Conservation (phyloP, 35 echinoderm and acorn worm genomes). For the Anneissia japonica region DNA sequence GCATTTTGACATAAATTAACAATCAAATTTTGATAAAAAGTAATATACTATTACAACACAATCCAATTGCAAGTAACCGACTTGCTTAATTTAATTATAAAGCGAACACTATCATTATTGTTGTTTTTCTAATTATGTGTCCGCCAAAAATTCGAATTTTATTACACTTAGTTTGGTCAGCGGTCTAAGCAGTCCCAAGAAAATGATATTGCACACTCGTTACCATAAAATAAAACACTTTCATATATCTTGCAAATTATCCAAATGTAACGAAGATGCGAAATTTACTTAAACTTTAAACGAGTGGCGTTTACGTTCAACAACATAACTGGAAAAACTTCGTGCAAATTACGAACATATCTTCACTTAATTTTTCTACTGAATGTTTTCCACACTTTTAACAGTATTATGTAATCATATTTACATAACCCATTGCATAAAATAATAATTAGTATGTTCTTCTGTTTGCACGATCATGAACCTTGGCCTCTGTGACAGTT, state of each 20-base stretch:
- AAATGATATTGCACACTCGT: not conserved
- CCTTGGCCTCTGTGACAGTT: not conserved
- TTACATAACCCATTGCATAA: not conserved
- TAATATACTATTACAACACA: no score
- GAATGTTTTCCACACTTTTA: not conserved
- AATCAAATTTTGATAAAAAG: no score
- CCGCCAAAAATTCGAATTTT: no score
- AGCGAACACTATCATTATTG: no score
- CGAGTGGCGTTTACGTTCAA: not conserved
- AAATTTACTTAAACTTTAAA: not conserved
- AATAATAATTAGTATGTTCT: not conserved
- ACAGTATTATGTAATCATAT: not conserved
- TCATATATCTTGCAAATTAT: not conserved
- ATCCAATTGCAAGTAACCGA: no score
- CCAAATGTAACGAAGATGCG: not conserved
- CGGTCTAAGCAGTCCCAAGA: not conserved
- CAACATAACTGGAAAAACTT: not conserved
- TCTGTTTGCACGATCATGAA: not conserved
- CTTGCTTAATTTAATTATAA: no score
- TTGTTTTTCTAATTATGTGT: no score
- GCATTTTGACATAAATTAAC: no score
- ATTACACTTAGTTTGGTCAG: not conserved
- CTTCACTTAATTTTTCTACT: not conserved
- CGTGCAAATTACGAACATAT: not conserved
- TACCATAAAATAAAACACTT: not conserved